phyloP scores from a whole-genome alignment of 2,797 vertebrate species.

The Cynodonichthys magdalenae region DNA sequence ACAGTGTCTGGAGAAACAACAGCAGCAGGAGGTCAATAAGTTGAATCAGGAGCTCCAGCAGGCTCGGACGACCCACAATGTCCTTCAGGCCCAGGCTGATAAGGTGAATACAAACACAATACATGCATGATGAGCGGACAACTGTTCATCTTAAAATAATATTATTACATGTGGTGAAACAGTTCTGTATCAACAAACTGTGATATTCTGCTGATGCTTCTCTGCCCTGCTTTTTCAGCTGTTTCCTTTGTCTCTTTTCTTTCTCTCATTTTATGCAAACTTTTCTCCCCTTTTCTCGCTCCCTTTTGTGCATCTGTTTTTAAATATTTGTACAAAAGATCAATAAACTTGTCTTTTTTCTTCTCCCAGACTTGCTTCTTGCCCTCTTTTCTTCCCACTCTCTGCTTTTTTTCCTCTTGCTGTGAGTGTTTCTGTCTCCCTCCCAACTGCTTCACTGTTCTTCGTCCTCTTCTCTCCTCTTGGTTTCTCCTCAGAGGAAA shows the following conservation, averaged over 20 bases:
- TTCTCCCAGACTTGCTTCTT: slow-evolving; percentile 52
- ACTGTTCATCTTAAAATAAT: background rate
- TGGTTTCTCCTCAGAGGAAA: slow-evolving; percentile 78
- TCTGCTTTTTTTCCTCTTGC: slow-evolving; percentile 46
- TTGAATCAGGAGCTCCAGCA: slow-evolving; percentile 85
- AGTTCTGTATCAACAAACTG: slow-evolving; percentile 8
- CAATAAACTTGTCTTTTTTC: slow-evolving; percentile 67
- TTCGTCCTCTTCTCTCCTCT: slow-evolving; percentile 59
- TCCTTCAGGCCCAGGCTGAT: slow-evolving; percentile 81
- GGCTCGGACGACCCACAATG: slow-evolving; percentile 78
- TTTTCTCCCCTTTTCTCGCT: slow-evolving; percentile 21
- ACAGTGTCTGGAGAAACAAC: slow-evolving; percentile 77
- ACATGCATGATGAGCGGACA: slow-evolving; percentile 1
- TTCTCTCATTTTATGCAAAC: slow-evolving; percentile 22
- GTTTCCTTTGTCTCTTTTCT: slow-evolving; percentile 40
- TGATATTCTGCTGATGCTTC: slow-evolving; percentile 5
- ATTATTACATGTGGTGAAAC: slow-evolving; percentile 7
- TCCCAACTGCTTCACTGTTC: slow-evolving; percentile 42
- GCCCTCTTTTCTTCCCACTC: slow-evolving; percentile 47
- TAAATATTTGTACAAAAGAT: slow-evolving; percentile 51
- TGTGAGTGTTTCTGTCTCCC: slow-evolving; percentile 50
- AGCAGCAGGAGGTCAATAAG: slow-evolving; percentile 80
- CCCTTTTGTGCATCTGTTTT: slow-evolving; percentile 36
- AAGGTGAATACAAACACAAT: slow-evolving; percentile 69
- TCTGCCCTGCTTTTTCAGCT: slow-evolving; percentile 42